Base-by-base conservation (phyloP, 2,113 vertebrate genomes). In the Muscicapa adusta region DNA sequence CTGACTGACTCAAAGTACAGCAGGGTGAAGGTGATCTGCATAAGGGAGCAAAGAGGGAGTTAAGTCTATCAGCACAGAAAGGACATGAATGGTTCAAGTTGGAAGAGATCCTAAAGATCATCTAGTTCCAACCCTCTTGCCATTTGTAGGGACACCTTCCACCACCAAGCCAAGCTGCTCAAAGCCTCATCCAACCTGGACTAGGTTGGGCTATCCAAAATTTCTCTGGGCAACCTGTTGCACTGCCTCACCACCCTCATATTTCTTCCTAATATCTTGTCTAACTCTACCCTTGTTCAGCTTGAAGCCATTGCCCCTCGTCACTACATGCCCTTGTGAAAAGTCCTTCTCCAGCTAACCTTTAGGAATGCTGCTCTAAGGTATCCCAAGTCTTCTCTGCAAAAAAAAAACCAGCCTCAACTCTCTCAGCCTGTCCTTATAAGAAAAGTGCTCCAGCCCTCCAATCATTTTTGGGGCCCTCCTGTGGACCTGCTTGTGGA, bases 381-480 rank as follows among this genome's bases (percentile, higher is more conserved):
- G 34, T 42, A 33, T 40, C 18, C 40, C 14, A 6, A 42, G 18
- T 83, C 48, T 48, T 48, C 31, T 54, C 14, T 15, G 18, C 40
- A 40, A 8, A 16, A 47, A 68, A 34, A 8, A 16, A 47, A 68
- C 31, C 9, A 61, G 40, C 9, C 25, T 29, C 11, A 68, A 2
- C 3, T 31, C 9, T 47, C 29, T 42, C 34, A 47, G 47, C 8
- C 17, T 19, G 54, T 31, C n/a, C 26, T 47, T 24, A 13, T 20
- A 40, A 58, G 20, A 40, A 17, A 75, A 60, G 24, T 15, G 22
- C 14, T 68, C 40, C 62, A 61, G 34, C 47, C 24, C 31, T 31
- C 47, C 0, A 0, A 61, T 36, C 22, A 23, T 11, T 29, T 67
- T 34, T 22, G 8, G 34, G 25, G 8, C 2, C 2, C 17, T 42